Conservation (phyloP, 2,113 vertebrate species). For the Nothobranchius furzeri region DNA sequence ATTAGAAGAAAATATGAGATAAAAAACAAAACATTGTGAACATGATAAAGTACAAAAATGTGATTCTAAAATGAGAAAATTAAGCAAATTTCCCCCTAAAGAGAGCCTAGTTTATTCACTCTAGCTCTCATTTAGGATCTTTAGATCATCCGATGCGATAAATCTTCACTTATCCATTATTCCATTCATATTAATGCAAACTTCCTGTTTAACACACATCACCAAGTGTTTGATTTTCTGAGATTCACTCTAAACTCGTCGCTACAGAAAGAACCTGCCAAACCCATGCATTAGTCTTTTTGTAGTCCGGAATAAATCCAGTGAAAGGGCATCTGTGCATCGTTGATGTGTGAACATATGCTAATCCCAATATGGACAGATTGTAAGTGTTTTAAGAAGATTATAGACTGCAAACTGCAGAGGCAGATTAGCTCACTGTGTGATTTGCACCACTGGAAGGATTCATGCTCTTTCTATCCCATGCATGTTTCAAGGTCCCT, state of each 20-base stretch:
- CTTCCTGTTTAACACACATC: neutral
- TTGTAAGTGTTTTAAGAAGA: slow-evolving; percentile 73
- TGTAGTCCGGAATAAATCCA: slow-evolving; percentile 12
- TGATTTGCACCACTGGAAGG: slow-evolving; percentile 50
- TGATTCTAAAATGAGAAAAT: too few species aligned
- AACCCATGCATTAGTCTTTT: slow-evolving; percentile 17
- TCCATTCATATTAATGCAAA: neutral
- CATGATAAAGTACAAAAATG: too few species aligned
- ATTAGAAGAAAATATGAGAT: too few species aligned
- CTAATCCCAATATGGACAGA: slow-evolving; percentile 66
- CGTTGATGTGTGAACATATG: slow-evolving; percentile 44
- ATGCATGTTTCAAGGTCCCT: slow-evolving; percentile 9
- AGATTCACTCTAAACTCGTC: neutral
- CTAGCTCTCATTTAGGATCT: neutral
- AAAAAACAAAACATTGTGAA: too few species aligned
- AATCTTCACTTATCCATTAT: neutral
- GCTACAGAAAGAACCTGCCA: too few species aligned
- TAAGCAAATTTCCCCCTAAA: too few species aligned
- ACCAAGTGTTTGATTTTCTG: neutral
- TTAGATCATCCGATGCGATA: neutral
- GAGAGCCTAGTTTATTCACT: too few species aligned
- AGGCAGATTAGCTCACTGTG: slow-evolving; percentile 67
- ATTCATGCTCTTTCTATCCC: slow-evolving; percentile 6
- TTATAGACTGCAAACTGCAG: slow-evolving; percentile 60
- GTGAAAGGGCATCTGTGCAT: slow-evolving; percentile 10